Evolutionary conservation across 2,888 invertebrate genomes (phyloP).

Genomic region (Hanleya hanleyi): DNA sequence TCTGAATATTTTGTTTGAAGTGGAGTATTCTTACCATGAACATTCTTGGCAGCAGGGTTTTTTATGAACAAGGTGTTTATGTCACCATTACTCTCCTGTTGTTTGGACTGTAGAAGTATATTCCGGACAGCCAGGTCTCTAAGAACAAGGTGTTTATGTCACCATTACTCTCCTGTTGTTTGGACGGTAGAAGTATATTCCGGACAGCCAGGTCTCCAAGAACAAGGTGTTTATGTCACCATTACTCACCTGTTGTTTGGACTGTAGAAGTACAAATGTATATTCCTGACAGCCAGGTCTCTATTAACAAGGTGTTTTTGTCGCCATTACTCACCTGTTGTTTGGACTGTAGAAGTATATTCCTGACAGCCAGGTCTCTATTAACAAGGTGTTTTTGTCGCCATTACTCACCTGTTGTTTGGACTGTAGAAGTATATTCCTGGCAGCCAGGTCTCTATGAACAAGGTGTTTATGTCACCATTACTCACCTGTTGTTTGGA

Average conservation of each 20-base stretch:
- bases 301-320: conserved; percentile 89
- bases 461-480: conserved; percentile 89
- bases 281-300: neutral
- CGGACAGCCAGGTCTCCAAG: neutral
- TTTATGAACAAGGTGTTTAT: too few species aligned
- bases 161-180: neutral
- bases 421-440: conserved; percentile 89
- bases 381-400: conserved; percentile 91
- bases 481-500: conserved; percentile 81
- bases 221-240: neutral
- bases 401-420: conserved; percentile 81
- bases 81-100: too few species aligned
- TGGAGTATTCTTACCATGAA: too few species aligned
- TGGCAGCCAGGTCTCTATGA: conserved; percentile 92
- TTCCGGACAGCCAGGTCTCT: conserved; percentile 95
- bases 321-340: conserved; percentile 83
- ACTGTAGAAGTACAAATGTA: conserved; percentile 18
- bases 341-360: conserved; percentile 82
- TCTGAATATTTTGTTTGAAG: too few species aligned
- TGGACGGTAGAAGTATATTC: neutral
- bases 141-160: too few species aligned
- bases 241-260: conserved; percentile 69
- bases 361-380: conserved; percentile 92
- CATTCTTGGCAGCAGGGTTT: too few species aligned
- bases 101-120: conserved; percentile 85